phyloP scores from a whole-genome alignment of 1,140 invertebrate genomes.

The Campoletis sonorensis region DNA sequence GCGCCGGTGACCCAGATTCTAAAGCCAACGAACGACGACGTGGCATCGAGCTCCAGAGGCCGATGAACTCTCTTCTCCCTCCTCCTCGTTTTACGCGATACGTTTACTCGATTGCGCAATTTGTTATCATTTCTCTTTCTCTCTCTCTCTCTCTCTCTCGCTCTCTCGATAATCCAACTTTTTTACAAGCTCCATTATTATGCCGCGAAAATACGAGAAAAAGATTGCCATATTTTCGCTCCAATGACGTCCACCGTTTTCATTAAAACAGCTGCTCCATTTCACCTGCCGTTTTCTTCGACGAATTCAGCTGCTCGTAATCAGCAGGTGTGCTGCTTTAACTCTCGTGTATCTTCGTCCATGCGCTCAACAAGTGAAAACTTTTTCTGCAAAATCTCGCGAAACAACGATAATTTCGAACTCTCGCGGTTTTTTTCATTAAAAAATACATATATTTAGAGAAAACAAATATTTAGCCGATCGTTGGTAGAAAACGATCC shows the following conservation, averaged over 20 bases:
- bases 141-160: no score
- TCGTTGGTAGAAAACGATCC: constrained; percentile 62
- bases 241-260: neutral
- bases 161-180: no score
- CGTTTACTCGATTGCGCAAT: constrained; percentile 12
- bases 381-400: no score
- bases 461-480: constrained; percentile 48
- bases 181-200: no score
- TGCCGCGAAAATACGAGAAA: no score
- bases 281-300: neutral
- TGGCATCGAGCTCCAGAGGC: constrained; percentile 34
- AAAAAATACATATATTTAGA: neutral
- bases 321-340: neutral
- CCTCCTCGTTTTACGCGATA: no score
- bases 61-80: constrained; percentile 43
- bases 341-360: neutral
- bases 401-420: no score
- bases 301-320: neutral
- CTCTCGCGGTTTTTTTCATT: neutral
- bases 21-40: neutral
- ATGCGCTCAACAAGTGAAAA: no score
- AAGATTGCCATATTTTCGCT: no score
- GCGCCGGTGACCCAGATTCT: constrained; percentile 49
- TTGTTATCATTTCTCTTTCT: constrained; percentile 4
- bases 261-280: neutral